Evolutionary conservation across 2,797 vertebrate species (phyloP), one percentile per base, ranked within the genome.

Genomic region (Scolopax rusticola): DNA sequence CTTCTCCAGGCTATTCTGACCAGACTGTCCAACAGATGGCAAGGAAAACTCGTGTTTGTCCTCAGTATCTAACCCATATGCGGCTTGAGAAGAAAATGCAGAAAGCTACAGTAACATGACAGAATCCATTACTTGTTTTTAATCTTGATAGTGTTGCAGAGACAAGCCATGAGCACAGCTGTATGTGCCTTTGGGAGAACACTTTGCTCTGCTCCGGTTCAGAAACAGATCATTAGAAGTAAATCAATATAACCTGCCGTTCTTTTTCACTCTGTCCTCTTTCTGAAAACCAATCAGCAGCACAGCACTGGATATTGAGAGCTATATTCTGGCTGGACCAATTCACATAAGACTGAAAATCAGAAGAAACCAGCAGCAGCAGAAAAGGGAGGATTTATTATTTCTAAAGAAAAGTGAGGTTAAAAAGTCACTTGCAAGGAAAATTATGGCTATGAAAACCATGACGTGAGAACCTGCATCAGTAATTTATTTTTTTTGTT

Each of bases 171-270:
- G 56, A 89, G 64, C 77, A 80, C 74, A 91, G 88, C 70, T 95
- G 85, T 8, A 47, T 84, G 56, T 45, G 90, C 80, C 85, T 95
- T 93, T 0, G 8, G 93, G 95, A 95, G 51, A 91, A 61, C 70
- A 36, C 27, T 91, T 78, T 84, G 40, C 88, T 81, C 88, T 68
- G 51, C 64, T 85, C 83, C 27, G 74, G 80, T 80, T 94, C 91
- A 91, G 77, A 93, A 96, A 89, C 68, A 91, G 94, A 96, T 94
- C 80, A 93, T 93, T 95, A 95, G 71, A 89, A 93, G 86, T 91
- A 93, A 95, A 97, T 96, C 96, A 96, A 94, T 95, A 97, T n/a
- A 94, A 95, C 88, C 91, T 87, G 86, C 48, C 12, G 0, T 85
- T 87, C 60, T 79, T 96, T 77, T 95, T 95, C 74, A 27, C 88